Evolutionary conservation across 2,797 vertebrate genomes (phyloP).

Genomic region (Fratercula arctica): DNA sequence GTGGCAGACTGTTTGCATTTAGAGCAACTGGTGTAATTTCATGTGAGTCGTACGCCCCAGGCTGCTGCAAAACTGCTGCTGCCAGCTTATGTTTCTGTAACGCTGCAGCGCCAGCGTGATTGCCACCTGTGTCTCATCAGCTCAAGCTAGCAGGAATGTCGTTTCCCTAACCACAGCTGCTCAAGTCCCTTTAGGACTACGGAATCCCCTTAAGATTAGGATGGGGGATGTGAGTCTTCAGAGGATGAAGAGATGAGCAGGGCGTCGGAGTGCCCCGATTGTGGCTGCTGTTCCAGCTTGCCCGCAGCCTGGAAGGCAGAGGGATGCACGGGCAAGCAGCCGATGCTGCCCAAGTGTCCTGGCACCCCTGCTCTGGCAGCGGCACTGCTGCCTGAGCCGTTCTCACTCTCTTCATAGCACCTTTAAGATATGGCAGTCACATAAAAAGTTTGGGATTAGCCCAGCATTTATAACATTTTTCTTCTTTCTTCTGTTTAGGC

Average conservation of each 20-base stretch:
- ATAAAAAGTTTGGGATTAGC: background rate
- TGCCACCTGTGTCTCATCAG: background rate
- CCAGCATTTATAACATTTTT: background rate
- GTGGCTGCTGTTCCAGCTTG: background rate
- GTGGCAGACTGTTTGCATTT: background rate
- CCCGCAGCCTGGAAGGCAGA: rapidly evolving
- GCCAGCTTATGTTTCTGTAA: background rate
- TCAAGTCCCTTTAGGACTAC: background rate
- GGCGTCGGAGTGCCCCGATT: background rate
- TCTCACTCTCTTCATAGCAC: background rate
- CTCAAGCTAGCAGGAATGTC: background rate
- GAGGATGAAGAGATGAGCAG: background rate
- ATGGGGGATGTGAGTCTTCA: background rate
- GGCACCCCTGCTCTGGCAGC: background rate
- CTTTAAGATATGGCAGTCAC: background rate
- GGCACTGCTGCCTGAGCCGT: background rate
- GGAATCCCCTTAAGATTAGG: background rate
- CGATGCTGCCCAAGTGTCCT: rapidly evolving
- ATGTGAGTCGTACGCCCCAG: rapidly evolving
- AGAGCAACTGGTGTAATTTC: background rate
- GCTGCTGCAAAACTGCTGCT: background rate
- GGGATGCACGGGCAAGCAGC: background rate
- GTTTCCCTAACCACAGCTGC: background rate
- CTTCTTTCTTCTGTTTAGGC: conserved; percentile 79
- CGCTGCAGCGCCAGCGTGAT: background rate